These are phyloP conservation scores for Eulemur rufifrons DNA, from an alignment of 2,113 vertebrate species.

Conservation along the genomic window DNA sequence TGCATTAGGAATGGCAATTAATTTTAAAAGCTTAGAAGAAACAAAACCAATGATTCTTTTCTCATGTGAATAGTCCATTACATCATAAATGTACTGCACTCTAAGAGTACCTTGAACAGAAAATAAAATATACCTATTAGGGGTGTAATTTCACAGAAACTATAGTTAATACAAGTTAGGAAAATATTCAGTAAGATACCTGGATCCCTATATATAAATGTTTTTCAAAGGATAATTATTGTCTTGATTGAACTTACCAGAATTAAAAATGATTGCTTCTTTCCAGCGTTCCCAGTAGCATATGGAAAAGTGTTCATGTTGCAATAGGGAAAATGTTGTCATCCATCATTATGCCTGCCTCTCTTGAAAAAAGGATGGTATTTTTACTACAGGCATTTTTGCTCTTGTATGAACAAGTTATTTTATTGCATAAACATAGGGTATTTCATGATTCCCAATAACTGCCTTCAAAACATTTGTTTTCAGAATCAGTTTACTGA, in stretches of 20 bases:
- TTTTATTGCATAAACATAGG: neutral
- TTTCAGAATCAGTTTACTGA: constrained; percentile 17
- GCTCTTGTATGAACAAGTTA: neutral
- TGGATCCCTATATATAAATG: neutral
- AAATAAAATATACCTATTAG: neutral
- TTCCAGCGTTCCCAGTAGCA: neutral
- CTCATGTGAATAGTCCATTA: neutral
- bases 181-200: neutral
- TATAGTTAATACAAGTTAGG: neutral
- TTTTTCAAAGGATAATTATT: constrained; percentile 17
- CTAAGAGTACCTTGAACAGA: neutral
- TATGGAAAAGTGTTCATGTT: neutral
- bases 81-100: neutral
- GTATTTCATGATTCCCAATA: neutral
- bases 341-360: neutral
- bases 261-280: constrained; percentile 15
- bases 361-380: neutral
- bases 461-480: neutral
- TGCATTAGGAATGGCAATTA: neutral
- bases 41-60: neutral
- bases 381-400: neutral
- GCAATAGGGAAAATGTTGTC: neutral
- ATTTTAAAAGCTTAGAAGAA: constrained; percentile 3
- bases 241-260: neutral
- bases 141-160: neutral